Conservation (phyloP, 2,113 vertebrate genomes). For the Centrocercus urophasianus region DNA sequence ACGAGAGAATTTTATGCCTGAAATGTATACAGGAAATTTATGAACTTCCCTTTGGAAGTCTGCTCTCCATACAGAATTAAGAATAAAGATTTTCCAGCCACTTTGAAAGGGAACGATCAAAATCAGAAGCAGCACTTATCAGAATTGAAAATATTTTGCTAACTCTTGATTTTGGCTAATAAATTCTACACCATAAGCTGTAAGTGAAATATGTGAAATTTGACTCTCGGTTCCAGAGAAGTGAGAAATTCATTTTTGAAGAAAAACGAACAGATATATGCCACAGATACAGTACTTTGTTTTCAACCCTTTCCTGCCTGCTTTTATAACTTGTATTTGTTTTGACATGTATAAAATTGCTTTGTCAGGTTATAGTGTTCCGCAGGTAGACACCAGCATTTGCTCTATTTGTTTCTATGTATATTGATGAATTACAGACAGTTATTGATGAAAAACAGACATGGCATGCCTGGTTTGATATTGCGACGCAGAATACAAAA, state of each 20-base stretch:
- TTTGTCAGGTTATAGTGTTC: background rate
- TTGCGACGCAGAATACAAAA: background rate
- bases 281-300: background rate
- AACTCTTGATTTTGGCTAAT: background rate
- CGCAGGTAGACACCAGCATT: background rate
- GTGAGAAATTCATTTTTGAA: background rate
- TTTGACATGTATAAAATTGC: background rate
- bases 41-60: background rate
- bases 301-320: background rate
- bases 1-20: background rate
- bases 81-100: background rate
- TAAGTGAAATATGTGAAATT: background rate
- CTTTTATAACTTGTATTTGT: background rate
- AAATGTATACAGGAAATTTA: background rate
- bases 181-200: background rate
- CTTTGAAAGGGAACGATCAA: background rate
- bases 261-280: background rate
- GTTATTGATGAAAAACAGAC: background rate
- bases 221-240: background rate
- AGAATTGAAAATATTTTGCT: background rate
- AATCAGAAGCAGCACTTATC: background rate
- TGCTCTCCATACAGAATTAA: background rate
- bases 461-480: background rate
- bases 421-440: background rate
- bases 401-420: fast-evolving